Evolutionary conservation across 1,140 invertebrate species (phyloP).

Genomic region (Platyura marginata): DNA sequence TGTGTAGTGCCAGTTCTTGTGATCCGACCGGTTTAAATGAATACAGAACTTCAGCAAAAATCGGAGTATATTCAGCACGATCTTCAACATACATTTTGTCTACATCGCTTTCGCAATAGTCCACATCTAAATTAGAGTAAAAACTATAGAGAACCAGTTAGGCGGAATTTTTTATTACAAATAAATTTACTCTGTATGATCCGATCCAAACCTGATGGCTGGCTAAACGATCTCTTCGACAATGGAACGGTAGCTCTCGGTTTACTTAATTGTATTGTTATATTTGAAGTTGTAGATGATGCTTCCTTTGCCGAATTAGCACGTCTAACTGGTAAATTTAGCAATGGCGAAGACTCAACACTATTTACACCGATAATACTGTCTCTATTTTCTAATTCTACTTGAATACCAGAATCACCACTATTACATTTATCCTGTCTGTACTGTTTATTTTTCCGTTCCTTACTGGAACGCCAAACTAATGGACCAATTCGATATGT

Average conservation of each 20-base stretch:
- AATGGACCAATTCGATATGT: constrained; percentile 40
- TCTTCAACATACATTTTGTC: no score
- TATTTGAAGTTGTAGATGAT: no score
- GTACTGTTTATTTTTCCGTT: constrained; percentile 46
- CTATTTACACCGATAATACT: constrained; percentile 8
- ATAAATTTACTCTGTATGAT: constrained; percentile 28
- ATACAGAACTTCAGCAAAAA: constrained; percentile 22
- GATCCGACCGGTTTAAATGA: constrained; percentile 20
- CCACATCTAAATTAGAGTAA: no score
- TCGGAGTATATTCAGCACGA: no score
- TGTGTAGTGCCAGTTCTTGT: constrained; percentile 20
- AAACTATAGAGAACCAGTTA: no score
- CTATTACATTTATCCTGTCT: constrained; percentile 54
- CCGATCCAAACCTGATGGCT: constrained; percentile 50
- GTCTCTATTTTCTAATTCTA: constrained; percentile 33
- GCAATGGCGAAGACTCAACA: neutral
- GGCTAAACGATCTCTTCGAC: constrained; percentile 46
- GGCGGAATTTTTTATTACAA: no score
- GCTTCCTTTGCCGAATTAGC: constrained; percentile 1
- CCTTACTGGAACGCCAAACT: constrained; percentile 51
- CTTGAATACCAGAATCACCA: constrained; percentile 55
- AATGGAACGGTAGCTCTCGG: no score
- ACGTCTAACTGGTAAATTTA: neutral
- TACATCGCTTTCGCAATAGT: constrained; percentile 19
- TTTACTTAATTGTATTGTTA: no score